Conservation (phyloP, 1,140 invertebrate genomes). For the Caerostris extrusa region DNA sequence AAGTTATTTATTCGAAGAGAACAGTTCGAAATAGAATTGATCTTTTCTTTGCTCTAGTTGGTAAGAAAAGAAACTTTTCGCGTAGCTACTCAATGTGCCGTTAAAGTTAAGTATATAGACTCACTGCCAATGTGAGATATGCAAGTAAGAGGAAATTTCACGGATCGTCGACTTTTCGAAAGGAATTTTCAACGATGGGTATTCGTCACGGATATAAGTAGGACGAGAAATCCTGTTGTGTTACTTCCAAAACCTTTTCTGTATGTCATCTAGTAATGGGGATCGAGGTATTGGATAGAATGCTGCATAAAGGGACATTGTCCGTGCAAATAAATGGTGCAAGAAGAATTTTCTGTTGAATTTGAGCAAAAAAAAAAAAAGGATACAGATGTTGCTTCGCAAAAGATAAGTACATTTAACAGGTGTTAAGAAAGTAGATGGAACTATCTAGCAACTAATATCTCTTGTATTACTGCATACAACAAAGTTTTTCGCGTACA, state of each 20-base stretch:
- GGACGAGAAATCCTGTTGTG: constrained; percentile 57
- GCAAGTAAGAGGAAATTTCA: constrained; percentile 75
- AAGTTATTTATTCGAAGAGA: constrained; percentile 75
- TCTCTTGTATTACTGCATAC: too few species aligned
- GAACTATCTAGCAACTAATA: too few species aligned
- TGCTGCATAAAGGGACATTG: too few species aligned
- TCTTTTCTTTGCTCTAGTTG: constrained; percentile 66
- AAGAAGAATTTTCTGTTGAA: too few species aligned
- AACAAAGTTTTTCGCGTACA: too few species aligned
- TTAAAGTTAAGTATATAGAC: constrained; percentile 74
- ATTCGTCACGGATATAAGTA: constrained; percentile 38
- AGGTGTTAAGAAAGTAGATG: too few species aligned
- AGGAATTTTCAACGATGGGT: constrained; percentile 61
- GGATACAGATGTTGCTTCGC: too few species aligned
- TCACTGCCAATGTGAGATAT: constrained; percentile 69
- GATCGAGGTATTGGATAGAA: neutral
- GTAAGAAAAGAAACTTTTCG: constrained; percentile 66
- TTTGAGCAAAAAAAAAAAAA: too few species aligned
- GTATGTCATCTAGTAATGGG: constrained; percentile 38
- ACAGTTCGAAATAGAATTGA: constrained; percentile 70
- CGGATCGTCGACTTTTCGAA: constrained; percentile 65
- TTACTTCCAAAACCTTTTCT: constrained; percentile 50
- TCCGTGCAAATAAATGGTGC: too few species aligned
- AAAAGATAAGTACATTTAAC: too few species aligned
- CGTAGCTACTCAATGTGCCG: constrained; percentile 69